These are phyloP conservation scores for Pogonocichla stellata DNA, from an alignment of 2,113 vertebrate species.

Conservation along the genomic window DNA sequence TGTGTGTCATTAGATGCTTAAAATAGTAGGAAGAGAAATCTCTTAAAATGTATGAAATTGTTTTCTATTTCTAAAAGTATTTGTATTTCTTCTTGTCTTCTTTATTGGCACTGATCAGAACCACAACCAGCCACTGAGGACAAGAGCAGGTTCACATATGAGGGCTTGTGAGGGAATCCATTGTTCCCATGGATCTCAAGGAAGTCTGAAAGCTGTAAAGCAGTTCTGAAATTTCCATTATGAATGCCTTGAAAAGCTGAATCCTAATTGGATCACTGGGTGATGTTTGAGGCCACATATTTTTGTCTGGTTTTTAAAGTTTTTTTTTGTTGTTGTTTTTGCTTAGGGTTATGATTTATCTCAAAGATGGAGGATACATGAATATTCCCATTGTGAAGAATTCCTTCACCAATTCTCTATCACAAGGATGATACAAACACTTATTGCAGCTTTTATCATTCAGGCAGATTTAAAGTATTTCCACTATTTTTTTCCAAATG, in stretches of 20 bases:
- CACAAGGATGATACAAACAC: constrained; percentile 28
- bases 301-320: neutral
- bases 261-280: neutral
- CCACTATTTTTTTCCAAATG: constrained; percentile 41
- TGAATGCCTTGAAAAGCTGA: constrained; percentile 26
- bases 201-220: constrained; percentile 22
- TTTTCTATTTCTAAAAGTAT: neutral
- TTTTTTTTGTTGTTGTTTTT: neutral
- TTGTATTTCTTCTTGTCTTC: neutral
- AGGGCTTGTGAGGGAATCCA: neutral
- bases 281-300: constrained; percentile 28
- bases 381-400: neutral
- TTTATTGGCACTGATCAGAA: neutral
- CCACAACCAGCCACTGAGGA: neutral
- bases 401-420: constrained; percentile 9
- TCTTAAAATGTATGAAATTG: neutral
- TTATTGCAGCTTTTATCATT: constrained; percentile 48
- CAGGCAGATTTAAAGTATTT: constrained; percentile 31
- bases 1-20: neutral
- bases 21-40: neutral
- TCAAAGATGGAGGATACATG: neutral
- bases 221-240: constrained; percentile 26
- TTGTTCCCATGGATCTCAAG: neutral
- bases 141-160: neutral
- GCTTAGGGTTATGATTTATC: constrained; percentile 26